Conservation (phyloP, 2,113 vertebrate genomes). For the Mirounga angustirostris region DNA sequence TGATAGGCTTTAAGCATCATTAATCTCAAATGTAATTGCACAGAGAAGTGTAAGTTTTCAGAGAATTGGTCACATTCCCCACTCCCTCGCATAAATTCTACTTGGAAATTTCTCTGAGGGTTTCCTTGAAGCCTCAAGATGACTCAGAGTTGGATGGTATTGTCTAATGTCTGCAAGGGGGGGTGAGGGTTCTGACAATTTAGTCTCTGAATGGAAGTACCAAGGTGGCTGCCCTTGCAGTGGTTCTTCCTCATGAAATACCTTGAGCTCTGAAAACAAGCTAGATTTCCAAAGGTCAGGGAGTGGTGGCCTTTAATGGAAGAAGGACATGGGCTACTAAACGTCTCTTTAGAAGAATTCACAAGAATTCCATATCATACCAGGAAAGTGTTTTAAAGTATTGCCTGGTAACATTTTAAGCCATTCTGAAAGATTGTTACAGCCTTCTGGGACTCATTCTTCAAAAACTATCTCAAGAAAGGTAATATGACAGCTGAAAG, state of each 20-base stretch:
- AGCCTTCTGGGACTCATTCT: neutral
- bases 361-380: neutral
- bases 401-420: neutral
- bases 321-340: neutral
- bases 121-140: neutral
- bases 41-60: neutral
- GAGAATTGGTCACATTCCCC: neutral
- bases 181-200: neutral
- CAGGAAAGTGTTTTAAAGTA: neutral
- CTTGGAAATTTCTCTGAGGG: neutral
- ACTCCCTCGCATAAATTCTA: neutral
- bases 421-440: neutral
- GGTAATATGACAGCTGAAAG: constrained; percentile 6
- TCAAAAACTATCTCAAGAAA: neutral
- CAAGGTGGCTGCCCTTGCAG: neutral
- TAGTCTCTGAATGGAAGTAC: neutral
- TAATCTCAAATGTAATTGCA: neutral
- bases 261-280: neutral
- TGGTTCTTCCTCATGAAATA: neutral
- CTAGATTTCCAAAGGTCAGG: neutral
- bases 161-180: neutral
- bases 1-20: neutral
- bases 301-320: neutral
- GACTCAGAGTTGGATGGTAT: neutral
- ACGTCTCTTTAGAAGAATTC: neutral